Evolutionary conservation across 2,888 invertebrate genomes (phyloP), one percentile per base, ranked within the genome.

Genomic region (Osmoderma eremita): DNA sequence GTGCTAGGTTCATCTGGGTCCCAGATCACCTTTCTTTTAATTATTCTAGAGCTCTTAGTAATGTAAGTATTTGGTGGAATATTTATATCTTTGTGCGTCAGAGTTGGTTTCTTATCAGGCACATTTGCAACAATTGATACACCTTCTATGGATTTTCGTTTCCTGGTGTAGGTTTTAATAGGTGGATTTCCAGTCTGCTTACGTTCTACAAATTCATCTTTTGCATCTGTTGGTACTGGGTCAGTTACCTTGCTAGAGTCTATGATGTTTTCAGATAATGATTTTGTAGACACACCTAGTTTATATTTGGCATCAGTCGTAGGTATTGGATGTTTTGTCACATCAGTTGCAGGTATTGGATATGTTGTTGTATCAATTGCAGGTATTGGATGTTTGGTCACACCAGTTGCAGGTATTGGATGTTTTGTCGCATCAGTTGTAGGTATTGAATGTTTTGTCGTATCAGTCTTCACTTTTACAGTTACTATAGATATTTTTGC

Each of bases 11-110:
- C 88, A 73, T 88, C 88, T 4, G 91, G 91, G 80, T 91, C 91
- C 87, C 90, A 91, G 71, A 90, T 90, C 3, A 90, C 87, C 81
- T 91, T 91, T 70, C 88, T 88, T 76, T 90, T 91, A 24, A 91
- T 90, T 17, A 90, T 84, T 73, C 91, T 80, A 2, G 84, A 81
- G 68, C 82, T 81, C 71, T 83, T 83, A 13, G 82, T 83, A 0
- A 82, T 73, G 66, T 82, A 82, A 30, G 75, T 77, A 42, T 73
- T 73, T 6, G 77, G 72, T 17, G 74, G 70, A 45, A 54, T 56
- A n/a, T 10, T 45, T 17, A 10, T 30, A 17, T 15, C 15, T 45
- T 18, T 70, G 62, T 24, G 56, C 8, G 20, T 12, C 39, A 63
- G 22, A 13, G 30, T 36, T 24, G 56, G 17, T 61, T 49, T 54